Conservation (phyloP, 2,797 vertebrate species). For the Holocentrus rufus region DNA sequence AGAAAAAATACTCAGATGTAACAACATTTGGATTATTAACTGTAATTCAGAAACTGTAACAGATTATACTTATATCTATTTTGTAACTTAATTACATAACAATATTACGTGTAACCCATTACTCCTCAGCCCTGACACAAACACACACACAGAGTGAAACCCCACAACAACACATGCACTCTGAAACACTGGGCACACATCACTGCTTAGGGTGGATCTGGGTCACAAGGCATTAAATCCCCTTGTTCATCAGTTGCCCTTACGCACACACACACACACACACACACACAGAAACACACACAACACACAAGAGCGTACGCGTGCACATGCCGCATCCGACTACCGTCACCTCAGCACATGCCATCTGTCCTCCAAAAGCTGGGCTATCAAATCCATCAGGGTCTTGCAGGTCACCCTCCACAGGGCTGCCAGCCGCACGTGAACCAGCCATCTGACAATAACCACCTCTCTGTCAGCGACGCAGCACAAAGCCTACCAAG, state of each 20-base stretch:
- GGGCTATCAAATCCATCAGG: slow-evolving; percentile 76
- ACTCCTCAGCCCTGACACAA: neutral
- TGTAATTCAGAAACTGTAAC: too few relatives aligned
- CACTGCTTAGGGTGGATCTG: slow-evolving; percentile 64
- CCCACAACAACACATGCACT: slow-evolving; percentile 10
- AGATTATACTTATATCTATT: too few relatives aligned
- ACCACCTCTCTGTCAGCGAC: slow-evolving; percentile 22
- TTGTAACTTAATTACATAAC: too few relatives aligned
- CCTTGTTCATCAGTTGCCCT: slow-evolving; percentile 69
- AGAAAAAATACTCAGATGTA: too few relatives aligned
- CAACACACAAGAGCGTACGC: slow-evolving; percentile 37
- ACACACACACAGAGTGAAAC: neutral
- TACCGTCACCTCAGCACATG: slow-evolving; percentile 67
- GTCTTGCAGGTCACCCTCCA: slow-evolving; percentile 66
- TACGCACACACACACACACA: slow-evolving; percentile 43
- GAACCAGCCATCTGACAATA: slow-evolving; percentile 62
- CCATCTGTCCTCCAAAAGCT: slow-evolving; percentile 81
- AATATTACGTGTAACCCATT: too few relatives aligned
- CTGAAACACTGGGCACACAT: slow-evolving; percentile 45
- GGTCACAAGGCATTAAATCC: slow-evolving; percentile 80
- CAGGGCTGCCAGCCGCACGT: slow-evolving; percentile 62
- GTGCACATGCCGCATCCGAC: slow-evolving; percentile 30
- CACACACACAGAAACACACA: too few relatives aligned
- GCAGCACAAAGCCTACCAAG: neutral
- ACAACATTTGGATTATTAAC: too few relatives aligned